Conservation (phyloP, 2,888 invertebrate genomes). For the Dioctria rufipes region DNA sequence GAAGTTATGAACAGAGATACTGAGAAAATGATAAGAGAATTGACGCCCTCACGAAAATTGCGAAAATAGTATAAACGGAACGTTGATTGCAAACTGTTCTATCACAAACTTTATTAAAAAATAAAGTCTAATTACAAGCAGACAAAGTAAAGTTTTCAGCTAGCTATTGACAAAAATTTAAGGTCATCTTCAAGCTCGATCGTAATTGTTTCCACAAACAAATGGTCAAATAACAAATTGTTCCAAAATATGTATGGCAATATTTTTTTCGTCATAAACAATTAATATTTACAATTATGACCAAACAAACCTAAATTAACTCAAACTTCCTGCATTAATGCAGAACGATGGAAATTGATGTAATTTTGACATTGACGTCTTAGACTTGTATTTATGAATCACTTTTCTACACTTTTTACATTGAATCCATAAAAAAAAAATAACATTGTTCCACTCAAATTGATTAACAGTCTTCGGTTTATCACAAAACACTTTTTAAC, state of each 20-base stretch:
- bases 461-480: slow-evolving; percentile 4
- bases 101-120: not conserved
- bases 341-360: not conserved
- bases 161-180: not conserved
- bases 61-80: not conserved
- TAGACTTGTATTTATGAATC: not conserved
- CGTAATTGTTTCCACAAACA: not conserved
- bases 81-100: too few relatives aligned
- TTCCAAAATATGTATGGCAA: not conserved
- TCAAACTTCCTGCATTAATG: slow-evolving; percentile 15
- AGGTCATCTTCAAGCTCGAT: not conserved
- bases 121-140: too few relatives aligned
- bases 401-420: not conserved
- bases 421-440: not conserved
- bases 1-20: not conserved
- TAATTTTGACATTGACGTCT: slow-evolving; percentile 19
- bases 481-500: not conserved
- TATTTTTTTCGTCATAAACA: not conserved
- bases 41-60: not conserved
- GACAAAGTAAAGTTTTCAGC: too few relatives aligned
- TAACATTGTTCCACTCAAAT: slow-evolving; percentile 6
- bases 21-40: not conserved
- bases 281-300: not conserved
- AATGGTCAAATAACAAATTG: not conserved
- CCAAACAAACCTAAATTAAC: slow-evolving; percentile 18